Evolutionary conservation across 2,797 vertebrate species (phyloP), one percentile per base, ranked within the genome.

Genomic region (Enteromius argenteus): DNA sequence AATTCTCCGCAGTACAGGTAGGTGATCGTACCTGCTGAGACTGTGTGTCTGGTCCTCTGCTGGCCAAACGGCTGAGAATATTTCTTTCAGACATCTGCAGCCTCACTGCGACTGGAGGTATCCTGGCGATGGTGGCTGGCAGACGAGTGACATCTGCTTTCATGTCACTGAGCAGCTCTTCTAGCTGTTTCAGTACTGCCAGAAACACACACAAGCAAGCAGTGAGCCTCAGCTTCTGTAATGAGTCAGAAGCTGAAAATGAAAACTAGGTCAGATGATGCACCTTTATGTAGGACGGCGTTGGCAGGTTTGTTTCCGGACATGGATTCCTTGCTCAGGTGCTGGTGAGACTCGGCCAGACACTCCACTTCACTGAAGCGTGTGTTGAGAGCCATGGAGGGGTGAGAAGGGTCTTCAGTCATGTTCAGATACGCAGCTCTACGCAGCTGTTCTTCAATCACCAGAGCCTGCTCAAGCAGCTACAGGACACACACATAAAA

Each of bases 281-380:
- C 91, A 99, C 98, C 98, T 98, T 99, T 99, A 94, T 99, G 98
- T 94, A 99, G 96, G 91, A 99, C 98, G 5, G 98, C 97, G 19
- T 99, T 99, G 89, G 98, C 98, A 23, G 98, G 98, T 82, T 99
- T 99, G 93, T 99, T 99, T 85, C 98, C 98, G 0, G 97, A 97
- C 97, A 98, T 98, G 0, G 97, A 98, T 91, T 99, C 98, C 92
- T 99, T 99, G 92, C 97, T 98, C 68, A 98, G 95, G 92, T 99
- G 98, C 93, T 99, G 98, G 90, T 98, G 98, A 83, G 97, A 98
- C 93, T 99, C 98, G 0, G 98, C 97, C 91, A 99, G 91, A 90
- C 98, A 99, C 88, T 99, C 98, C 86, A 99, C 97, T 92, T 99
- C 98, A 0, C 97, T 97, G 79, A 99, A 99, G 84, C 98, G 97